A percentile compares a stretch with the other conserved stretches of the same genome.
Evolutionary conservation across 2,888 invertebrate species (phyloP).

Genomic region (Andrena dorsata): DNA sequence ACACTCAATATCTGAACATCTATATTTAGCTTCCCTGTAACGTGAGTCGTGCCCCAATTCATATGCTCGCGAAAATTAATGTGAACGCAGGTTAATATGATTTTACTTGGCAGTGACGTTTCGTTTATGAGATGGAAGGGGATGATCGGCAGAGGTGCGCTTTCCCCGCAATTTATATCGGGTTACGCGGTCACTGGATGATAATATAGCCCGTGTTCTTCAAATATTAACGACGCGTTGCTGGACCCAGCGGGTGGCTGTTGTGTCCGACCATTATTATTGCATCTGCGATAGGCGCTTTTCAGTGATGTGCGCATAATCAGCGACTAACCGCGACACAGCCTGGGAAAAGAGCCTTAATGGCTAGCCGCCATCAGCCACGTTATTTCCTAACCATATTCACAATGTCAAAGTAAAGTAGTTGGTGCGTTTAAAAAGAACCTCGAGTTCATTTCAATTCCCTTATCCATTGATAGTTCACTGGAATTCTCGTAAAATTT

Average conservation of each 20-base stretch:
- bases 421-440: neutral
- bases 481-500: neutral
- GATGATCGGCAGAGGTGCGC: neutral
- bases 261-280: slow-evolving; percentile 26
- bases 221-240: slow-evolving; percentile 36
- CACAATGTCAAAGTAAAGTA: neutral
- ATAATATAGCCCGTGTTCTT: slow-evolving; percentile 39
- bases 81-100: slow-evolving; percentile 5
- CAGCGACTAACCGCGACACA: slow-evolving; percentile 31
- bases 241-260: slow-evolving; percentile 1
- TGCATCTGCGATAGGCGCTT: slow-evolving; percentile 27
- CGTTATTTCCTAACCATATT: slow-evolving; percentile 4
- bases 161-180: slow-evolving; percentile 41
- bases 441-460: neutral
- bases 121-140: neutral
- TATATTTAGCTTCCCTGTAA: neutral
- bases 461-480: neutral
- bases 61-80: neutral
- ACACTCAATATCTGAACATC: neutral
- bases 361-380: neutral
- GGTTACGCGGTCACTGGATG: slow-evolving; percentile 22
- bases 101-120: slow-evolving; percentile 15
- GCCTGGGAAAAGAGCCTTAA: neutral
- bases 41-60: neutral
- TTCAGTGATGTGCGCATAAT: slow-evolving; percentile 26